A percentile compares a stretch with the other conserved stretches of the same genome.
phyloP scores from a whole-genome alignment of 2,797 vertebrate species.

The Acrocephalus scirpaceus region DNA sequence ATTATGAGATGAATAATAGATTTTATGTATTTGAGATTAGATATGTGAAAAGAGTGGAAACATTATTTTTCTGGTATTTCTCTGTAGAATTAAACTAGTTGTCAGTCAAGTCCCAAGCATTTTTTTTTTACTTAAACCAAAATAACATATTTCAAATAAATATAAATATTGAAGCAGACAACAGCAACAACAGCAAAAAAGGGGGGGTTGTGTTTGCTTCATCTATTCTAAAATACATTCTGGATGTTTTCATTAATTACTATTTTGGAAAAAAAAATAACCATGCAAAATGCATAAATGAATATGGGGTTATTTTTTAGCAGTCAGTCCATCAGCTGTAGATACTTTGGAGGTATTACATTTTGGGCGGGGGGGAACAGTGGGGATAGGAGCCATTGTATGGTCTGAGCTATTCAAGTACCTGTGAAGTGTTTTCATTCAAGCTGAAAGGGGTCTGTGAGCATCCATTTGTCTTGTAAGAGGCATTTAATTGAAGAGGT shows the following conservation, averaged over 20 bases:
- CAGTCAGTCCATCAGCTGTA: neutral
- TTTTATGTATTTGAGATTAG: neutral
- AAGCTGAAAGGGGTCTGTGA: neutral
- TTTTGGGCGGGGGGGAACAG: rapidly evolving
- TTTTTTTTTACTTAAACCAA: neutral
- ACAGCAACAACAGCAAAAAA: neutral
- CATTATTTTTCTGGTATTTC: neutral
- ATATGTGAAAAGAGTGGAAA: neutral
- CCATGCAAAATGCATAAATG: neutral
- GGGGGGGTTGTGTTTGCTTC: neutral
- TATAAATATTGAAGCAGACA: neutral
- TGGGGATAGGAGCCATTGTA: neutral
- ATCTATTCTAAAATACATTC: neutral
- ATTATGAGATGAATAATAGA: neutral
- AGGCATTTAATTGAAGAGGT: neutral
- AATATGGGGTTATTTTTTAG: neutral
- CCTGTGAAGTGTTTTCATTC: neutral
- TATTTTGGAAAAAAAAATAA: neutral
- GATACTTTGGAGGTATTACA: neutral
- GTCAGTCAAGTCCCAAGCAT: neutral
- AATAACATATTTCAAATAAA: neutral
- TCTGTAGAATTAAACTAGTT: neutral
- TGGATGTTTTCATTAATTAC: neutral
- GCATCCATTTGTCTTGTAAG: neutral
- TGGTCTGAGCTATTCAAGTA: neutral